Evolutionary conservation across 2,797 vertebrate genomes (phyloP).

Genomic region (Gorsachius magnificus): DNA sequence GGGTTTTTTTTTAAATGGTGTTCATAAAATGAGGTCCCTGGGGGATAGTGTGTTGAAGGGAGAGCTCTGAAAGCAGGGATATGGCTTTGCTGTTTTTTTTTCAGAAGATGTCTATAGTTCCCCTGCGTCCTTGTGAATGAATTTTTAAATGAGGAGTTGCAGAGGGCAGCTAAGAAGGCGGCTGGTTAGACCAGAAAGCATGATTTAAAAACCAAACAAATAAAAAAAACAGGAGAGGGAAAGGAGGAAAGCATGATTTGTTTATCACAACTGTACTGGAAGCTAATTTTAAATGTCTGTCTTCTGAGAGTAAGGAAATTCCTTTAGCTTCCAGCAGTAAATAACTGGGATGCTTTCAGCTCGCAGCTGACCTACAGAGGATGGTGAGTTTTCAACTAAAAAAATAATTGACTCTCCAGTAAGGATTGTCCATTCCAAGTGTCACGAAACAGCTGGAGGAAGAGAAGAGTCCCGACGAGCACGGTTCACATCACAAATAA

Average conservation of each 20-base stretch:
- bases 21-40: background rate
- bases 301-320: constrained; percentile 51
- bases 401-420: background rate
- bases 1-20: background rate
- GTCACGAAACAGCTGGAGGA: constrained; percentile 1
- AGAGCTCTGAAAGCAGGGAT: background rate
- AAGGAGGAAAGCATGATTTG: background rate
- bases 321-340: constrained; percentile 46
- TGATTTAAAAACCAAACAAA: background rate
- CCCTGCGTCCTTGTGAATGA: background rate
- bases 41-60: background rate
- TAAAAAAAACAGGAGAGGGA: background rate
- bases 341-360: constrained; percentile 48
- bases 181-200: background rate
- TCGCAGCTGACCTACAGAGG: constrained; percentile 26
- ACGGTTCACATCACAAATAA: background rate
- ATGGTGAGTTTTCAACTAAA: background rate
- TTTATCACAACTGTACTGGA: constrained; percentile 50
- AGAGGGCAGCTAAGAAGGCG: background rate
- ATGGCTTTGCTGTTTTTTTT: background rate
- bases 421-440: background rate
- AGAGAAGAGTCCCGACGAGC: background rate
- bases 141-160: background rate
- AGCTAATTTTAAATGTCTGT: constrained; percentile 41
- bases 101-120: background rate